Evolutionary conservation across 2,888 invertebrate species (phyloP), one percentile per base, ranked within the genome.

Genomic region (Ectemnius lituratus): DNA sequence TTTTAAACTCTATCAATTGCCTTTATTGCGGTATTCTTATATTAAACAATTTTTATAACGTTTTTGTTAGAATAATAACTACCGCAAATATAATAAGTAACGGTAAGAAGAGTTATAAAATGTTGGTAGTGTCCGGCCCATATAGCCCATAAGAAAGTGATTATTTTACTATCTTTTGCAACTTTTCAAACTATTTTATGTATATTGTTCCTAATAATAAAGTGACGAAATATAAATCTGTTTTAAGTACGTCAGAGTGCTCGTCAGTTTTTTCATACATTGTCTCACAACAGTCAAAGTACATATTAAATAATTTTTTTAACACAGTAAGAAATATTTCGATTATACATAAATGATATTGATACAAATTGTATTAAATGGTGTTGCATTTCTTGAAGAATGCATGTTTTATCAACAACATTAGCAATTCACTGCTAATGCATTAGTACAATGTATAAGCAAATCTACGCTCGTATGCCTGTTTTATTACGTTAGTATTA

Each of bases 111-210:
- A 37, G 37, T 37, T 37, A 37, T 37, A 37, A 37, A 37, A 37
- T 11, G 37, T 37, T 37, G 37, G 8, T 37, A 37, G 8, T 37
- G 37, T 37, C 37, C 37, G 37, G 37, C 11, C 37, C 1, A 8
- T 37, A 37, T 37, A 37, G 37, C 37, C 37, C 37, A 11, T 8
- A 61, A 57, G 62, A 65, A 69, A 60, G 59, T 6, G 23, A 49
- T 69, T 66, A 62, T 66, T 69, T 64, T n/a, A 62, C 8, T 65
- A 64, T 57, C 20, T 37, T 65, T 72, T 66, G 70, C 63, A 67
- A 72, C 72, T 66, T 72, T 63, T 77, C 72, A 23, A 69, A 76
- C 65, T 72, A 63, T 63, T 67, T 63, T 67, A 56, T 65, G 58
- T 27, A 75, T 65, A 76, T 60, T 56, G 47, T 68, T 72, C 62